Percentiles rank a stretch among this genome's conserved stretches.
Conservation (phyloP, 2,113 vertebrate genomes). For the Mirounga angustirostris region DNA sequence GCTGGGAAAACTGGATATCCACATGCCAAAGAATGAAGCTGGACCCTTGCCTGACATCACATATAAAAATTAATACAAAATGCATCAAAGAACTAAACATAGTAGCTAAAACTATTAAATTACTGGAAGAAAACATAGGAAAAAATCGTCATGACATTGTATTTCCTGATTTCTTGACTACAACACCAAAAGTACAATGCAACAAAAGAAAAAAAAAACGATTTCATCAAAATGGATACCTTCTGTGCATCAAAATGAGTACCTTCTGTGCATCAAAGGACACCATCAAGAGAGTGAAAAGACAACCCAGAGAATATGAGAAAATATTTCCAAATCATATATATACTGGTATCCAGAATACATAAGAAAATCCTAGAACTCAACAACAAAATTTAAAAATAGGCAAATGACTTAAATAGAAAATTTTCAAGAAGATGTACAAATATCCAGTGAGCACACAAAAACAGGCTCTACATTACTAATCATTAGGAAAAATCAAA, state of each 20-base stretch:
- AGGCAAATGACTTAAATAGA: neutral
- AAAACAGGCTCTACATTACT: neutral
- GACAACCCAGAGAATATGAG: neutral
- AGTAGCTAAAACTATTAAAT: neutral
- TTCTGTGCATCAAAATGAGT: neutral
- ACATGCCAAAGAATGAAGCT: neutral
- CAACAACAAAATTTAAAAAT: neutral
- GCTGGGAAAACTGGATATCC: neutral
- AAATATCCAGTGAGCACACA: neutral
- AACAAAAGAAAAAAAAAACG: neutral
- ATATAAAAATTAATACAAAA: conserved; percentile 35
- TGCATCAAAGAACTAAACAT: neutral
- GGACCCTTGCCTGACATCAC: neutral
- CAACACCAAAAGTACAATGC: neutral
- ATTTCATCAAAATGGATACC: neutral
- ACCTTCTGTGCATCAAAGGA: neutral
- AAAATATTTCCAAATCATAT: neutral
- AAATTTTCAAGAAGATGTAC: neutral
- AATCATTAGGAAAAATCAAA: conserved; percentile 11
- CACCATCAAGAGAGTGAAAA: neutral
- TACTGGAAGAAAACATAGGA: neutral
- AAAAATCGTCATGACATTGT: neutral
- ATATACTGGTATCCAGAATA: neutral
- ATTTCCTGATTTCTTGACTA: neutral
- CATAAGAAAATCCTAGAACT: neutral